Evolutionary conservation across 2,888 invertebrate species (phyloP), one percentile per base, ranked within the genome.

Genomic region (Erebia palarica): DNA sequence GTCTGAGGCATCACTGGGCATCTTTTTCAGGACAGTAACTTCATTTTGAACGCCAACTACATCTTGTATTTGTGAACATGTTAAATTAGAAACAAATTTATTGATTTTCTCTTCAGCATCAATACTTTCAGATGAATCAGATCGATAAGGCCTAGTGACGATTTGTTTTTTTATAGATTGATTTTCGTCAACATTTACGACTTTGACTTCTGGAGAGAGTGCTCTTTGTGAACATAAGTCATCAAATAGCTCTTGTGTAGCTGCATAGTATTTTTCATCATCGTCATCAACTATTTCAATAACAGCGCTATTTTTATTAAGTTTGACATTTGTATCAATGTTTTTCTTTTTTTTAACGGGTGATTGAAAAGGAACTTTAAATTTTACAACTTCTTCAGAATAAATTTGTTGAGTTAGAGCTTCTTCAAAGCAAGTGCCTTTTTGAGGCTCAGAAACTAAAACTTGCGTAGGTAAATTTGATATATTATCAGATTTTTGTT

Each of bases 181-280:
- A 11, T 42, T 47, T 55, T 51, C 36, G 27, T 18, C 18, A 14
- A 65, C 21, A 53, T 71, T 69, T 36, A 58, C 11, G 47, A 14
- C 58, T 55, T 65, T 55, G 66, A 63, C 78, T 21, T 61, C 76
- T 1, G 77, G 73, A 11, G 79, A 75, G 2, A 66, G 55, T 58
- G 80, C 76, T 78, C 70, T 81, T 81, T 92, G 91, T 21, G 90
- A 80, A 74, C 85, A 90, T 65, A 92, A 80, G 74, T 92, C 92
- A 44, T 86, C 76, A 14, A 81, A 78, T 73, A 93, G 78, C 27
- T 92, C 90, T 82, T 93, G 92, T 9, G 92, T 93, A 9, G 83
- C 81, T 53, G 80, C 78, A 77, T 93, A 92, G 79, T 87, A 91
- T 72, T 85, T 85, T 21, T 84, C 80, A 60, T 85, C 81, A 11